Evolutionary conservation across 2,797 vertebrate species (phyloP).

Genomic region (Chaunax sp.): DNA sequence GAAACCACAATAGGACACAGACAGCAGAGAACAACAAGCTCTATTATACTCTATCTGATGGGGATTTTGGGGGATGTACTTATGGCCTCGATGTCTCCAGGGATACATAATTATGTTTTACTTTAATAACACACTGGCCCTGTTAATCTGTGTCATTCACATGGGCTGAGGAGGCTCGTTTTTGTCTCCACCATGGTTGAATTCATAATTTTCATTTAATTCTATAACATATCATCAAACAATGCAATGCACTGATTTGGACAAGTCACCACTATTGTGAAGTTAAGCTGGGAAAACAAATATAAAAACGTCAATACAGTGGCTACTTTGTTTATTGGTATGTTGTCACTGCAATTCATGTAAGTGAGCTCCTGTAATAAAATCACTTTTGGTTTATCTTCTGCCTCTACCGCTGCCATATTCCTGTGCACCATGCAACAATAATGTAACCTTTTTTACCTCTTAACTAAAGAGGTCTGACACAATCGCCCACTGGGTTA

Average conservation of each 20-base stretch:
- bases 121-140: neutral
- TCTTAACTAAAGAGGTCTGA: slow-evolving; percentile 58
- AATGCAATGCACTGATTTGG: too few relatives aligned
- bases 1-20: slow-evolving; percentile 61
- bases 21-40: slow-evolving; percentile 68
- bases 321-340: too few relatives aligned
- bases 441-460: slow-evolving; percentile 32
- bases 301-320: too few relatives aligned
- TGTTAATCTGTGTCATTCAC: slow-evolving; percentile 13
- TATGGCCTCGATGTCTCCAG: slow-evolving; percentile 39
- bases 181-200: too few relatives aligned
- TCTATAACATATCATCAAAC: too few relatives aligned
- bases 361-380: neutral
- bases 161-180: too few relatives aligned
- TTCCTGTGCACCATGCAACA: slow-evolving; percentile 10
- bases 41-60: slow-evolving; percentile 55
- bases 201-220: too few relatives aligned
- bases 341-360: neutral
- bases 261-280: too few relatives aligned
- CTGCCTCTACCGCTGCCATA: neutral
- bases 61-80: slow-evolving; percentile 53
- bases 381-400: slow-evolving; percentile 1
- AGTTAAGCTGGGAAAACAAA: too few relatives aligned
- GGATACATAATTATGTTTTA: slow-evolving; percentile 44
- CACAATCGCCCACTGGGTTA: slow-evolving; percentile 64